These are phyloP conservation scores for Cheilosia impressa DNA, from an alignment of 2,888 invertebrate genomes.

Conservation along the genomic window DNA sequence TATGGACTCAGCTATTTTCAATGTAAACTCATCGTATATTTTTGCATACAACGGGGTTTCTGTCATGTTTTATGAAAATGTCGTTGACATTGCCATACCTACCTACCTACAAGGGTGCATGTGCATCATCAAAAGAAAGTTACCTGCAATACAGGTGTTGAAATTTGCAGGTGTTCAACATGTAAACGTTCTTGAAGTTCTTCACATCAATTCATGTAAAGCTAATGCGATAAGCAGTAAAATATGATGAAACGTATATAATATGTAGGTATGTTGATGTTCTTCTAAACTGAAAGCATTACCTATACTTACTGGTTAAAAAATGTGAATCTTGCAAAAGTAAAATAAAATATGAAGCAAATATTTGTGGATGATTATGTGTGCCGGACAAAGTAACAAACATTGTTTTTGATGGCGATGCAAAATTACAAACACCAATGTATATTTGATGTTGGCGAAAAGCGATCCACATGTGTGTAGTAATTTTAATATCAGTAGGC, in stretches of 20 bases:
- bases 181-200: conserved; percentile 48
- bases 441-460: conserved; percentile 7
- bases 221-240: conserved; percentile 38
- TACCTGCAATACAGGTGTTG: conserved; percentile 52
- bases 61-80: conserved; percentile 46
- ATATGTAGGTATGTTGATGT: neutral
- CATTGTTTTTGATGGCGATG: no score
- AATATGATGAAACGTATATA: neutral
- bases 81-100: conserved; percentile 28
- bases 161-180: conserved; percentile 58
- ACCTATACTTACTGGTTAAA: neutral
- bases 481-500: conserved; percentile 52
- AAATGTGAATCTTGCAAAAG: no score
- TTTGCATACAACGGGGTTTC: conserved; percentile 50
- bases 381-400: no score
- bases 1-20: conserved; percentile 21
- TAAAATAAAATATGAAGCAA: no score
- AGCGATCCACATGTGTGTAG: neutral
- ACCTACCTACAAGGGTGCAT: neutral
- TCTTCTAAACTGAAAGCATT: neutral
- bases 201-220: conserved; percentile 28
- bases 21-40: conserved; percentile 23
- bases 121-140: conserved; percentile 9
- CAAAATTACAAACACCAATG: conserved; percentile 12
- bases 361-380: no score